Conservation (phyloP, 2,797 vertebrate species). For the Molossus alvarezi region DNA sequence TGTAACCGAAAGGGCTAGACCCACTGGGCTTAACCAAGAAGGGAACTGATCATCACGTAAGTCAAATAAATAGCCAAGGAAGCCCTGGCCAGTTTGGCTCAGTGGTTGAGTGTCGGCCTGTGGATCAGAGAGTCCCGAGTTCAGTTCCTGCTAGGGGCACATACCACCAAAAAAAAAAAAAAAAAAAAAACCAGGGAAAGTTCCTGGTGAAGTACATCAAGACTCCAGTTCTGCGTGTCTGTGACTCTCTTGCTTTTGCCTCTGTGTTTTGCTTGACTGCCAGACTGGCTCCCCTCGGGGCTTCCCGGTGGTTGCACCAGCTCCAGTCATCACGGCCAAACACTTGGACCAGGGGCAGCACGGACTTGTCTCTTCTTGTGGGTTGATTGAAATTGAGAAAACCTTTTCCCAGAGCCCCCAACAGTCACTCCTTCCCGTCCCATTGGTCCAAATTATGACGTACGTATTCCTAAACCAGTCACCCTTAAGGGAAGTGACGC, state of each 20-base stretch:
- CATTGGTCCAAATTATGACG: background rate
- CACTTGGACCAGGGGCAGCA: too few species aligned
- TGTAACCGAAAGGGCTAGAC: background rate
- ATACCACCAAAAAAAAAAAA: too few species aligned
- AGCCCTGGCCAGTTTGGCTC: too few species aligned
- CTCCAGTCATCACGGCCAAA: background rate
- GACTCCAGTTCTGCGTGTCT: background rate
- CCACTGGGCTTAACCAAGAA: background rate
- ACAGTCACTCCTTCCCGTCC: background rate
- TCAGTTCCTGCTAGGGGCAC: too few species aligned
- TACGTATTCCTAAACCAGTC: background rate
- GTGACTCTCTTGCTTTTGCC: background rate
- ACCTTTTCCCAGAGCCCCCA: background rate
- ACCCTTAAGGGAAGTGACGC: background rate
- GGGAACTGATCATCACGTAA: too few species aligned
- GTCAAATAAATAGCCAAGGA: background rate
- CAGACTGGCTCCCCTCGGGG: background rate
- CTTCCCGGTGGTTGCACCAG: background rate
- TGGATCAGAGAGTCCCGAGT: too few species aligned
- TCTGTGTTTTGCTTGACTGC: background rate
- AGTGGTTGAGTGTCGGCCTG: too few species aligned
- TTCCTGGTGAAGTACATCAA: background rate
- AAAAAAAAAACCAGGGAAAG: background rate
- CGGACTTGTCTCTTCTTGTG: background rate
- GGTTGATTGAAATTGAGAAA: background rate